phyloP scores from a whole-genome alignment of 2,888 invertebrate species.

The Notocelia uddmanniana region DNA sequence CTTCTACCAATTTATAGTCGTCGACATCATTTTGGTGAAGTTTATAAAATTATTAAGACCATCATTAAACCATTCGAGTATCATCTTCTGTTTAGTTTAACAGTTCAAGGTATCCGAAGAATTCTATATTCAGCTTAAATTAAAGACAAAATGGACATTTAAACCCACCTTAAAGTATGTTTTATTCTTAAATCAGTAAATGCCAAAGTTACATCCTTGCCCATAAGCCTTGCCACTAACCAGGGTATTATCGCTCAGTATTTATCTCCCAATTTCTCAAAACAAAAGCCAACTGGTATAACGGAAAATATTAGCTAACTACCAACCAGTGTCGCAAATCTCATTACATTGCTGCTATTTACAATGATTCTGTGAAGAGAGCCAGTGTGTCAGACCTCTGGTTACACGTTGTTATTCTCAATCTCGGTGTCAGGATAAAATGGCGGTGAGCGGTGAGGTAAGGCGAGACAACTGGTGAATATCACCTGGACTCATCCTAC shows the following conservation, averaged over 20 bases:
- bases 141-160: neutral
- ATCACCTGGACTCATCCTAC: neutral
- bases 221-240: neutral
- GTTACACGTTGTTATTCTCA: neutral
- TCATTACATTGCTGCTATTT: slow-evolving; percentile 4
- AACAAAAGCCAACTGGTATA: slow-evolving; percentile 7
- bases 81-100: too few species aligned
- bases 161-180: neutral
- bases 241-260: neutral
- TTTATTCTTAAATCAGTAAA: neutral
- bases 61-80: too few species aligned
- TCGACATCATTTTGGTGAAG: too few species aligned
- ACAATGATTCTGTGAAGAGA: neutral
- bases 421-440: neutral
- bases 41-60: too few species aligned
- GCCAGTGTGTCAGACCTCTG: neutral
- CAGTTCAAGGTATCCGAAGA: neutral
- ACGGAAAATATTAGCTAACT: slow-evolving; percentile 3
- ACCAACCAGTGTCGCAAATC: slow-evolving; percentile 6
- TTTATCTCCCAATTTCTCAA: slow-evolving; percentile 1
- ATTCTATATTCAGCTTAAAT: neutral
- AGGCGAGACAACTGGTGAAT: neutral
- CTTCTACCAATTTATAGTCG: too few species aligned
- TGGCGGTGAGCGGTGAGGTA: neutral
- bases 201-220: neutral